Base-by-base conservation (phyloP, 2,797 vertebrate species). In the Lepus townsendii region DNA sequence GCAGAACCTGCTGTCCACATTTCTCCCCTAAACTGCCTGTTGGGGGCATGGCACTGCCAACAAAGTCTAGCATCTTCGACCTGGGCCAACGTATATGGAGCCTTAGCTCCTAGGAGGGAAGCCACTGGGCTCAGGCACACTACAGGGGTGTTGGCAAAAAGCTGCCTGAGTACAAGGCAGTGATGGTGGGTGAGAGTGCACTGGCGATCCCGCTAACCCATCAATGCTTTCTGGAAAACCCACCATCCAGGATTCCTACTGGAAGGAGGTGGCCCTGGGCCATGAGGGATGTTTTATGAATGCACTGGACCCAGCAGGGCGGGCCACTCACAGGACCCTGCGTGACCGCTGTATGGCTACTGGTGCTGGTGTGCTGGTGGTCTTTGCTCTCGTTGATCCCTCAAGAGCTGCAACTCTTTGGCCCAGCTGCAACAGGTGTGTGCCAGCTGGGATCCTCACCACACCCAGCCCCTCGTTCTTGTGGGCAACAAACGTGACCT, bases 401-500 rank as follows among this genome's bases (percentile, higher is more conserved):
- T 99, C 99, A 47, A 47, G 42, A 47, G 42, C 42, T 47, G 1
- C 42, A 8, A 47, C 78, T 99, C 99, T 60, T 99, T 99, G 78
- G 99, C 99, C 97, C 99, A 99, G 97, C 99, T 99, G 96, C 99
- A 99, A 97, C 99, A 99, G 72, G 99, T 99, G 62, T 99, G 99
- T 96, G 99, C 99, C 96, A 99, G 99, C 0, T 96, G 96, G 94
- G 91, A 76, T 38, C 88, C 92, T 71, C 54, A 73, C 32, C 99
- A 99, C 57, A 99, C 99, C 54, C 99, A 99, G 89, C 99, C 99
- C 14, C 99, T 99, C 98, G 99, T 99, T 96, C 98, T 99, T 60
- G 99, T 99, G 97, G 99, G 99, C 71, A 99, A 99, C 98, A 99
- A 99, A 96, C 99, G 99, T 97, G 99, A 99, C 97, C 99, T 99